A percentile compares a stretch with the other conserved stretches of the same genome.
Conservation (phyloP, 2,797 vertebrate genomes). For the Podarcis lilfordi region DNA sequence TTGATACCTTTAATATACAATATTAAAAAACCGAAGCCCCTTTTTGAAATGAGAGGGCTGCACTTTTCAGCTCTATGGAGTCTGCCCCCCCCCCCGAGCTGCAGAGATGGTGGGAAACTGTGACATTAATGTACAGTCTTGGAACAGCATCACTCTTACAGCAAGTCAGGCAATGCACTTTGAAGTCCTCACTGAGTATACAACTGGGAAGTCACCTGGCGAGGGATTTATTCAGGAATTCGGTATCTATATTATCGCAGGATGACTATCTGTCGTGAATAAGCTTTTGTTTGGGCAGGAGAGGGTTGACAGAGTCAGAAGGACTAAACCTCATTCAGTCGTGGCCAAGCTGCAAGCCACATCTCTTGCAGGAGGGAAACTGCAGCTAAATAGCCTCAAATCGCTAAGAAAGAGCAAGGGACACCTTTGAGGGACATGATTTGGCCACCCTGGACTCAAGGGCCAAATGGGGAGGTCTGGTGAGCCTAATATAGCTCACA, state of each 20-base stretch:
- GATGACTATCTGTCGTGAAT: no score
- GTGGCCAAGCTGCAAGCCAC: no score
- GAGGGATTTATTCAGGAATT: not conserved
- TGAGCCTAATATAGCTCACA: no score
- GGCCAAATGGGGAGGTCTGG: no score
- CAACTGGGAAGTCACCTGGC: not conserved
- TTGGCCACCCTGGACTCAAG: no score
- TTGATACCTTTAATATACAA: not conserved
- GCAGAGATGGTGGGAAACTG: not conserved
- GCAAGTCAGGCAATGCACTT: not conserved
- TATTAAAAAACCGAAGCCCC: not conserved
- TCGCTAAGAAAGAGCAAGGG: no score
- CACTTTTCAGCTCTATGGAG: not conserved
- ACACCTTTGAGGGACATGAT: no score
- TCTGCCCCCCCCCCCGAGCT: not conserved
- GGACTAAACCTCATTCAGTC: no score
- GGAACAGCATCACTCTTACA: not conserved
- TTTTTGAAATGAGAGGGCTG: not conserved
- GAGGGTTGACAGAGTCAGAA: no score
- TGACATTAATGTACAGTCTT: not conserved
- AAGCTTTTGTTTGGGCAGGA: no score
- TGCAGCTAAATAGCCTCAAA: no score
- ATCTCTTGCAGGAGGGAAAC: no score
- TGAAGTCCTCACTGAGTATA: not conserved
- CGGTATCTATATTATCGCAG: not conserved